A percentile compares a stretch with the other conserved stretches of the same genome.
These are phyloP conservation scores for Melolontha melolontha DNA, from an alignment of 2,888 invertebrate species.

Conservation along the genomic window DNA sequence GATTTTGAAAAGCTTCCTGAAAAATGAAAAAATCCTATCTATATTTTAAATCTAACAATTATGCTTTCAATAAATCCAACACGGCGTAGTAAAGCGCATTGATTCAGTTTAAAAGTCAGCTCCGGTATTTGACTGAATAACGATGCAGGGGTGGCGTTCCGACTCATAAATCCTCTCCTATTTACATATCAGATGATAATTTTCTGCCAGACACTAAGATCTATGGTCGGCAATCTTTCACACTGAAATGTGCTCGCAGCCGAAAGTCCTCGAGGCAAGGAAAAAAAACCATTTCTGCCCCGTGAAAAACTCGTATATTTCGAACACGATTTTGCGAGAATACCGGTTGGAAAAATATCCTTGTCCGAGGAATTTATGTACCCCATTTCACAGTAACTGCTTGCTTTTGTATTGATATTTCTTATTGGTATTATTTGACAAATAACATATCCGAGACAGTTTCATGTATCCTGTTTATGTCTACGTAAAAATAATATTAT, in stretches of 20 bases:
- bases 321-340: too few relatives aligned
- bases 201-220: constrained; percentile 7
- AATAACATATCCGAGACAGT: too few relatives aligned
- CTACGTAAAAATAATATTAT: too few relatives aligned
- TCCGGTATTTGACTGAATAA: constrained; percentile 12
- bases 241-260: neutral
- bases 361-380: too few relatives aligned
- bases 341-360: too few relatives aligned
- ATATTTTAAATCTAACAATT: neutral
- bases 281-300: neutral
- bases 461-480: too few relatives aligned
- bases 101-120: constrained; percentile 10
- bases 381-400: too few relatives aligned
- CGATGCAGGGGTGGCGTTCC: constrained; percentile 8
- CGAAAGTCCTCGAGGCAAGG: neutral
- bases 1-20: too few relatives aligned
- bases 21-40: too few relatives aligned
- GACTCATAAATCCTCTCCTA: constrained; percentile 6
- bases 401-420: too few relatives aligned
- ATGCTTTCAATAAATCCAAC: constrained; percentile 5
- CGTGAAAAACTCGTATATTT: too few relatives aligned
- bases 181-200: constrained; percentile 16
- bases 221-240: constrained; percentile 2
- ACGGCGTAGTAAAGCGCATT: constrained; percentile 8
- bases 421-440: too few relatives aligned